phyloP scores from a whole-genome alignment of 2,888 invertebrate species.

The Platycheirus rosarum region DNA sequence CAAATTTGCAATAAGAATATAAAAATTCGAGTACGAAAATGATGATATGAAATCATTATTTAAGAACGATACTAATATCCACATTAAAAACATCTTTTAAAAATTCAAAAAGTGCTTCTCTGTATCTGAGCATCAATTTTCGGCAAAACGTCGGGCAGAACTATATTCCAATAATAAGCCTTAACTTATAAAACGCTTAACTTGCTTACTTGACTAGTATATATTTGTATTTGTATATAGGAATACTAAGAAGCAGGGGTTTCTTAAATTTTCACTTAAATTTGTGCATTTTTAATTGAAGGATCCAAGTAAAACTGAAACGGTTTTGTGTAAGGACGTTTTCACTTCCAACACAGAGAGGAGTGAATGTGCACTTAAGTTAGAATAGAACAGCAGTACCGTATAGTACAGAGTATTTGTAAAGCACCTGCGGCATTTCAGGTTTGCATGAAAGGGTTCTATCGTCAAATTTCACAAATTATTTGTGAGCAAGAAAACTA shows the following conservation, averaged over 20 bases:
- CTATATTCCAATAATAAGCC: too few species aligned
- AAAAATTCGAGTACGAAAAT: too few species aligned
- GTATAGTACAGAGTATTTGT: not conserved
- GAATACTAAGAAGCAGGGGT: not conserved
- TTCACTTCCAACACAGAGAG: not conserved
- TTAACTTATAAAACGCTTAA: too few species aligned
- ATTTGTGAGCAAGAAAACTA: not conserved
- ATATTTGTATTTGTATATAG: too few species aligned
- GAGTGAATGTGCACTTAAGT: conserved; percentile 53
- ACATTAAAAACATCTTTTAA: too few species aligned
- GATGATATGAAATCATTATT: too few species aligned
- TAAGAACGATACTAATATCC: too few species aligned
- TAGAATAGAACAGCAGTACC: conserved; percentile 8
- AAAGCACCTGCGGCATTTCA: conserved; percentile 16
- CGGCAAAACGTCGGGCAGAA: too few species aligned
- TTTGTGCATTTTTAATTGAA: conserved; percentile 53
- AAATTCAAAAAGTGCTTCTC: too few species aligned
- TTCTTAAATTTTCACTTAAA: conserved; percentile 43
- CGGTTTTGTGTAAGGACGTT: conserved; percentile 36
- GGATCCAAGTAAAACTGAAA: conserved; percentile 49
- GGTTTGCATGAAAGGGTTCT: not conserved
- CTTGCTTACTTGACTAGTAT: too few species aligned
- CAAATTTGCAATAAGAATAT: too few species aligned
- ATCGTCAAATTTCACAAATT: conserved; percentile 28
- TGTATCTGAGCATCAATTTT: too few species aligned